Conservation (phyloP, 2,888 invertebrate genomes). For the Ashinkailepas kermadecensis region DNA sequence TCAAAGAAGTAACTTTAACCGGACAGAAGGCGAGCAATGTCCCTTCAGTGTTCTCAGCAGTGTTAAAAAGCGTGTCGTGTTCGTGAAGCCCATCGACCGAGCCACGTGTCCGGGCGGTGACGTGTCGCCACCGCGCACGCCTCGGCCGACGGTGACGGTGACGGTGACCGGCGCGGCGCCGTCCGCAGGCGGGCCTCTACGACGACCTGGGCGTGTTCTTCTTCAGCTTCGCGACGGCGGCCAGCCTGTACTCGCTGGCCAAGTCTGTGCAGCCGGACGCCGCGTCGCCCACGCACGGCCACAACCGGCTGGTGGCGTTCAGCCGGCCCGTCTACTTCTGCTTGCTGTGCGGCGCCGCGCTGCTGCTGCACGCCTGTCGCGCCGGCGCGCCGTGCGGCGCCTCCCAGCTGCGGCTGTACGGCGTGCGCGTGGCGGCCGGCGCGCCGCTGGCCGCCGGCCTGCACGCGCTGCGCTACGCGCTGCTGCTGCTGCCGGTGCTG, state of each 20-base stretch:
- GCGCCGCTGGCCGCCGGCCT: slow-evolving; percentile 58
- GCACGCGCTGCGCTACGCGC: slow-evolving; percentile 66
- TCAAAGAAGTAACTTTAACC: no score
- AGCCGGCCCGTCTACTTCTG: slow-evolving; percentile 48
- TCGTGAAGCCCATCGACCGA: no score
- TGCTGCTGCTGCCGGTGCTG: slow-evolving; percentile 84
- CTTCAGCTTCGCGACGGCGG: slow-evolving; percentile 95
- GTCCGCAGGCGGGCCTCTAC: slow-evolving; percentile 71
- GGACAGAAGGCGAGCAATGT: no score
- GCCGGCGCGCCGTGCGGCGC: slow-evolving; percentile 25
- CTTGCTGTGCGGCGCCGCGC: slow-evolving; percentile 42
- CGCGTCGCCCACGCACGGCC: slow-evolving; percentile 96
- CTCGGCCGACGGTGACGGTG: slow-evolving; percentile 62
- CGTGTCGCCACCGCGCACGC: no score
- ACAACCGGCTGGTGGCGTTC: slow-evolving; percentile 88
- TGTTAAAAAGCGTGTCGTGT: no score
- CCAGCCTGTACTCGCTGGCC: slow-evolving; percentile 91
- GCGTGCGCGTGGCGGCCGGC: slow-evolving; percentile 49
- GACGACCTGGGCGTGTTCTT: slow-evolving; percentile 86
- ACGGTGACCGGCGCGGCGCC: slow-evolving; percentile 70
- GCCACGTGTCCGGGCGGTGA: no score
- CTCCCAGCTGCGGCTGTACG: slow-evolving; percentile 41
- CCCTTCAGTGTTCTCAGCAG: no score
- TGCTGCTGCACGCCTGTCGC: slow-evolving; percentile 31
- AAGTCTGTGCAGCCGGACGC: slow-evolving; percentile 99